Evolutionary conservation across 2,888 invertebrate genomes (phyloP).

Genomic region (Apamea anceps): DNA sequence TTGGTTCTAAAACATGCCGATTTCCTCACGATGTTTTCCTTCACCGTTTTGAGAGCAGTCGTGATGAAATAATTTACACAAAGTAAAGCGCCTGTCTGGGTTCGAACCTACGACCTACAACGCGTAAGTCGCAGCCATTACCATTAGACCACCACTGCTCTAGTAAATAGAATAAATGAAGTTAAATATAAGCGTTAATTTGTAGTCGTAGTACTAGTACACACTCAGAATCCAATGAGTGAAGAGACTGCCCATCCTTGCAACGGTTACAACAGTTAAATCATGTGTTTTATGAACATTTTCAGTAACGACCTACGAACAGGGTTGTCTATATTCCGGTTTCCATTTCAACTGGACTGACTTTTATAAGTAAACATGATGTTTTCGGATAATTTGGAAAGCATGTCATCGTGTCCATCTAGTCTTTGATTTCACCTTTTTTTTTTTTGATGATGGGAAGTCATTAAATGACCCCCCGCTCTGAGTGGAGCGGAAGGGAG

Average conservation of each 20-base stretch:
- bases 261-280: constrained; percentile 13
- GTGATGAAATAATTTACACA: too few relatives aligned
- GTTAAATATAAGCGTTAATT: not conserved
- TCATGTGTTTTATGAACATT: constrained; percentile 42
- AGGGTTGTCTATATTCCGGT: constrained; percentile 30
- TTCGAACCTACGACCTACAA: too few relatives aligned
- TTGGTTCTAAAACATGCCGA: too few relatives aligned
- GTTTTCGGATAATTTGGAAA: not conserved
- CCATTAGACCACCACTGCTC: too few relatives aligned
- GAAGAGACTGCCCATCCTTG: constrained; percentile 18
- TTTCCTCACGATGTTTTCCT: too few relatives aligned
- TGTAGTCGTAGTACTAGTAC: not conserved
- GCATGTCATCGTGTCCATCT: not conserved
- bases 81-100: too few relatives aligned
- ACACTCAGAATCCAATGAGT: not conserved
- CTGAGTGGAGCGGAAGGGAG: too few relatives aligned
- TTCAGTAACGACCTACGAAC: constrained; percentile 18
- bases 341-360: not conserved
- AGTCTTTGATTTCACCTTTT: too few relatives aligned
- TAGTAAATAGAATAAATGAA: not conserved
- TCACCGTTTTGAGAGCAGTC: too few relatives aligned
- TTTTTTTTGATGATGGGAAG: too few relatives aligned
- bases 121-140: too few relatives aligned
- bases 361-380: not conserved
- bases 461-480: too few relatives aligned